Evolutionary conservation across 2,113 vertebrate genomes (phyloP), one percentile per base, ranked within the genome.

Genomic region (Xyrauchen texanus): DNA sequence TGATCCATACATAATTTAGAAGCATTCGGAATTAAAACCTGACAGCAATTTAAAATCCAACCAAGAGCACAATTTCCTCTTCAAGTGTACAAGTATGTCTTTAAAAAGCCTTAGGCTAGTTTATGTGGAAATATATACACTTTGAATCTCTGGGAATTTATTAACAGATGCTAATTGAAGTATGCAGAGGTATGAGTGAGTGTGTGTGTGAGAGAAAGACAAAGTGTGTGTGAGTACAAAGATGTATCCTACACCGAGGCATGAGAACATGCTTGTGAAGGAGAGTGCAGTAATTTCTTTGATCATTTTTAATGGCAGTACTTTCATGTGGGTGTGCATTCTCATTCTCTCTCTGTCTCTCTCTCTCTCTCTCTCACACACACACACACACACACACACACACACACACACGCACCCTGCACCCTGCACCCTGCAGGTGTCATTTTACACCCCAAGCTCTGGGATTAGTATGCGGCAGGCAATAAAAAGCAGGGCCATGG

Each of bases 251-350:
- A 87, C 88, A 90, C 87, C 84, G 87, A 88, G 88, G 88, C 85
- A 68, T 83, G 85, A 87, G 88, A 90, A 86, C 85, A 80, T 85
- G 81, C 86, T 91, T 90, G 85, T 91, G 88, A 88, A 85, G 88
- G 86, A 78, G 83, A 89, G 87, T 91, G 89, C 88, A 90, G 90
- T 91, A 88, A 93, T 92, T 90, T 91, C 91, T 93, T 94, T 91
- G 90, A 92, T 93, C 90, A 91, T 93, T 92, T 92, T 93, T 93
- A 93, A 92, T 92, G 91, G 91, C 85, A 86, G 90, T 87, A 90
- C 90, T 92, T 93, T 92, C 88, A 93, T 91, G 90, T 90, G 88
- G 82, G 88, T 88, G 87, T 88, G 89, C 21, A 3, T 57, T 6
- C 60, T 13, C 49, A 7, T 15, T 42, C 64, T 16, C 73, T 47